Percentiles rank a stretch among this genome's conserved stretches.
phyloP scores from a whole-genome alignment of 2,113 vertebrate species.

The Cyanocitta stelleri region DNA sequence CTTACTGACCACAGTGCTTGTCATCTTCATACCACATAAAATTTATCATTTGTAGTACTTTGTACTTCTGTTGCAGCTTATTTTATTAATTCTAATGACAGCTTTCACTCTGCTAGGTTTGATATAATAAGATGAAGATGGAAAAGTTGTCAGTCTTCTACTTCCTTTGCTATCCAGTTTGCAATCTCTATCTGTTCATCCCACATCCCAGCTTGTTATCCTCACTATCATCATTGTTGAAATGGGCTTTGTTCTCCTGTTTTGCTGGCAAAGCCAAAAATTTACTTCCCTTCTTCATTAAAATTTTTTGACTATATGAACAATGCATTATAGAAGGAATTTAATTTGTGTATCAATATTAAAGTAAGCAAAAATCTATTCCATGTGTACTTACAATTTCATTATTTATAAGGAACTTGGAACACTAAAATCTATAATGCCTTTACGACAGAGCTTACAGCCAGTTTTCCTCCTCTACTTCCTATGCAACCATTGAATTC shows the following conservation, averaged over 20 bases:
- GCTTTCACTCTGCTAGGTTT: neutral
- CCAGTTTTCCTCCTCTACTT: neutral
- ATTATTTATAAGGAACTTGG: neutral
- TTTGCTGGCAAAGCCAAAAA: neutral
- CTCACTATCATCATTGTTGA: neutral
- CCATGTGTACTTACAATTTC: neutral
- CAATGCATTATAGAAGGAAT: neutral
- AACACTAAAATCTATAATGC: neutral
- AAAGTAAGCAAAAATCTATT: neutral
- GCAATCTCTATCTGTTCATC: neutral
- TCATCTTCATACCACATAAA: neutral
- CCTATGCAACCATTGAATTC: neutral
- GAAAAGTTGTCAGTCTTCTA: neutral
- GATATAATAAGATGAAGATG: neutral
- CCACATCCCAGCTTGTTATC: neutral
- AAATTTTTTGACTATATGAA: neutral
- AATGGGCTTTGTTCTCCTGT: neutral
- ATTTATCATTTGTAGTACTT: neutral
- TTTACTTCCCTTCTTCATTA: neutral
- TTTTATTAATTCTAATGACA: neutral
- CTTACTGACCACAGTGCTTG: neutral
- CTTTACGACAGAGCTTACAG: neutral
- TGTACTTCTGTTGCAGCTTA: neutral
- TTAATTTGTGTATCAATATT: neutral
- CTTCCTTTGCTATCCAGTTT: neutral